These are phyloP conservation scores for Clusia tigrina DNA, from an alignment of 2,888 invertebrate species.

Conservation along the genomic window DNA sequence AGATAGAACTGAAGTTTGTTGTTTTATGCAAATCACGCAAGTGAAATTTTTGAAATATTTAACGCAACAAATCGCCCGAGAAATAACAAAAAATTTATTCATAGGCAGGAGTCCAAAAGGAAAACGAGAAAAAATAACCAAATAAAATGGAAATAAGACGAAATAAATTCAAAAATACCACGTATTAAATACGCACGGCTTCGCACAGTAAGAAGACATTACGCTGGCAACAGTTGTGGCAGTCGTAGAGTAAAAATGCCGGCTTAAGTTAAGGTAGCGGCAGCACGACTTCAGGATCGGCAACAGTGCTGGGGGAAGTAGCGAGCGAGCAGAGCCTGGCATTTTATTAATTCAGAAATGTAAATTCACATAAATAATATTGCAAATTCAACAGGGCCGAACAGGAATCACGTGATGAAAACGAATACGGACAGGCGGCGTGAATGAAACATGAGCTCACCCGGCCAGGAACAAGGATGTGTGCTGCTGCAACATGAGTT, in stretches of 20 bases:
- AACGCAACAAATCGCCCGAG: not conserved
- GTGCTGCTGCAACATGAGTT: conserved; percentile 23
- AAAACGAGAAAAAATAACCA: too few species aligned
- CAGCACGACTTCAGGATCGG: not conserved
- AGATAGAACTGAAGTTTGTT: not conserved
- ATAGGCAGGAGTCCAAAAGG: too few species aligned
- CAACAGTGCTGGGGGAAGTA: too few species aligned
- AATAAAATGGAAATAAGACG: too few species aligned
- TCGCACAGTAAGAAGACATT: too few species aligned
- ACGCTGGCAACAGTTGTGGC: too few species aligned
- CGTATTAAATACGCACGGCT: not conserved
- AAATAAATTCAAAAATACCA: not conserved
- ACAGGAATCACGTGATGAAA: conserved; percentile 21
- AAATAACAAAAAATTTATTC: not conserved
- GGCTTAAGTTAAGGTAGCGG: not conserved
- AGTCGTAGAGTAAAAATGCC: not conserved
- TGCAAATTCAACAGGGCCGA: not conserved
- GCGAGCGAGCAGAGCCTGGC: too few species aligned
- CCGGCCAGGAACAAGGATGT: conserved; percentile 6
- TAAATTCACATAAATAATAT: not conserved
- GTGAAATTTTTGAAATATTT: not conserved
- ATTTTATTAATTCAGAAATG: not conserved
- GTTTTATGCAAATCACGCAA: not conserved
- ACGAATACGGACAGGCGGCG: conserved; percentile 36
- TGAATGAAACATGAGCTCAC: conserved; percentile 34